Base-by-base conservation (phyloP, 2,113 vertebrate genomes). In the Tenebrosternarchus preto region DNA sequence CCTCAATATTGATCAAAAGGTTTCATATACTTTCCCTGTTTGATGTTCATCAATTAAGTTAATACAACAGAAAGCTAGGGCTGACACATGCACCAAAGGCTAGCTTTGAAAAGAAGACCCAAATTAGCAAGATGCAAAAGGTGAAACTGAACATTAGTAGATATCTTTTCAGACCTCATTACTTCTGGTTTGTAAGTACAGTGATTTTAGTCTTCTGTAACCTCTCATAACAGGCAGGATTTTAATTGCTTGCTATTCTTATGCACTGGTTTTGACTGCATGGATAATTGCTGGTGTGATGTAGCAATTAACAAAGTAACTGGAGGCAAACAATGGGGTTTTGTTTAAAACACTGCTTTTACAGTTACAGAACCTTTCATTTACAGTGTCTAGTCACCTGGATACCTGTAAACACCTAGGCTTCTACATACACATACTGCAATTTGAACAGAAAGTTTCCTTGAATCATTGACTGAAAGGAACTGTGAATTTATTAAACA, bases 171-270 rank as follows among this genome's bases (percentile, higher is more conserved):
- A 60, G 78, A 31, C 36, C 25, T 78, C 75, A 53, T 78, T 78
- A 81, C 25, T 61, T 78, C 31, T 70, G 6, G 4, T 81, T 75
- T 36, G 76, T 67, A 74, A 76, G 74, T 66, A 63, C 46, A 66
- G 70, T 63, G 27, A 16, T 39, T 78, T 55, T 69, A 63, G 46
- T 78, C 31, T 2, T 25, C 33, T 27, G 29, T 75, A 63, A 36
- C 68, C 74, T 75, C 16, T 70, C 39, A 43, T 81, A 78, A 81
- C 76, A 66, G 81, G 79, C 24, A 12, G 33, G 22, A n/a, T 63
- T 84, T 84, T 81, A 84, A 84, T 84, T 81, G 71, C 70, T 27
- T 43, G 24, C 70, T 70, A 71, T 59, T 68, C 33, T 19, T 33
- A 7, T 73, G 33, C 25, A 15, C 60, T 61, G 77, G 69, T 25